Evolutionary conservation across 2,888 invertebrate species (phyloP).

Genomic region (Tenodera sinensis): DNA sequence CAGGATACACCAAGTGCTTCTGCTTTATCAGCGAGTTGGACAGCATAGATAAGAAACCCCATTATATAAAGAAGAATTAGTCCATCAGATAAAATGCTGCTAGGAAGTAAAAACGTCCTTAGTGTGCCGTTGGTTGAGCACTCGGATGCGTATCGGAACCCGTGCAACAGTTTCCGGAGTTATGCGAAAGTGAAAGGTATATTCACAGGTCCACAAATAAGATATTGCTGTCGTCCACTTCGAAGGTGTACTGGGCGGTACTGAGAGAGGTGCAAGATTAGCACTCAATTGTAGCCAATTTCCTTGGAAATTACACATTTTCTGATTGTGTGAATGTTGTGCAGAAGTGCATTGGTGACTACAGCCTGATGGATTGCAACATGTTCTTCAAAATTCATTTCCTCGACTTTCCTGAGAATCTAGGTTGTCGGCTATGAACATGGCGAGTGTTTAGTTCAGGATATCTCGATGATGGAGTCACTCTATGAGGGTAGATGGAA

Average conservation of each 20-base stretch:
- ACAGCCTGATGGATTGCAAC: neutral
- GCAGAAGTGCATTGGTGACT: neutral
- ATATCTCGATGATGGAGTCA: neutral
- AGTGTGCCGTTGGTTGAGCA: neutral
- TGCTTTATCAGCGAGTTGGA: neutral
- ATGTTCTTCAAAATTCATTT: neutral
- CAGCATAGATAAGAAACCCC: neutral
- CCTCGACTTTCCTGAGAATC: neutral
- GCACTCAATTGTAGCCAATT: neutral
- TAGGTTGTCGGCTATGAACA: neutral
- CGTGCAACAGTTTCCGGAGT: neutral
- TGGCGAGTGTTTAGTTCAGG: neutral
- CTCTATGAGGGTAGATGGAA: neutral
- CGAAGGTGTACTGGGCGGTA: neutral
- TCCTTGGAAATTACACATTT: neutral
- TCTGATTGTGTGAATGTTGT: neutral
- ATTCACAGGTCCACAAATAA: constrained; percentile 10
- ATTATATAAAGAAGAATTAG: constrained; percentile 20
- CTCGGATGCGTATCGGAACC: neutral
- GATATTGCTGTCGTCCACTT: too few species aligned
- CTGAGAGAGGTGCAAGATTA: neutral
- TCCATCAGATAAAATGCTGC: constrained; percentile 20
- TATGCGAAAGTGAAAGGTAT: constrained; percentile 16
- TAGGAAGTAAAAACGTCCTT: constrained; percentile 9
- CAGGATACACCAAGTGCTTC: neutral